These are phyloP conservation scores for Theonella swinhoei DNA, from an alignment of 37 sponge, comb jelly and placozoan species.

Conservation along the genomic window DNA sequence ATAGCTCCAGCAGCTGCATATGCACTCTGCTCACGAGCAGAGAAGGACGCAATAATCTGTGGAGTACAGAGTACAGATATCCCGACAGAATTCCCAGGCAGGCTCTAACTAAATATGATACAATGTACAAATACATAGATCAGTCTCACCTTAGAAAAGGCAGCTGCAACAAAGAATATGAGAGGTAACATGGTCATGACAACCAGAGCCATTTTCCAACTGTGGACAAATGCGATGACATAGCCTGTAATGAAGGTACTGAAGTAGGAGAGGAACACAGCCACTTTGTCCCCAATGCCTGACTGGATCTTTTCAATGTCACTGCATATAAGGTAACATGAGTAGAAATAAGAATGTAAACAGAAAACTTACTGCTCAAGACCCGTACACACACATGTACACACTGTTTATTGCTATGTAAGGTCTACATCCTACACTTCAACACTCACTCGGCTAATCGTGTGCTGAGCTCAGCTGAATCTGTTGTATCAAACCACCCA, in stretches of 20 bases:
- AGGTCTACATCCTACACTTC: too few species aligned
- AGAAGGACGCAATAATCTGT: slow-evolving; percentile 64
- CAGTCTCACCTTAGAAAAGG: slow-evolving; percentile 76
- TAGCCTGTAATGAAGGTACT: slow-evolving; percentile 82
- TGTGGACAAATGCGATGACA: slow-evolving; percentile 67
- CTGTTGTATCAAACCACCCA: slow-evolving; percentile 91
- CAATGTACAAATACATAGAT: too few species aligned
- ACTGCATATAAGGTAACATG: slow-evolving; percentile 37
- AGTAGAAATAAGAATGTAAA: background rate
- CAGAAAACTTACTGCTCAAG: too few species aligned
- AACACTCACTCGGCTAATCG: slow-evolving; percentile 83
- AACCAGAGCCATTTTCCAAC: slow-evolving; percentile 91
- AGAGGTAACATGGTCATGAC: slow-evolving; percentile 73
- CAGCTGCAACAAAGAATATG: slow-evolving; percentile 23
- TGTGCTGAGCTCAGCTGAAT: slow-evolving; percentile 75
- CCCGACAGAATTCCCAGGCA: too few species aligned
- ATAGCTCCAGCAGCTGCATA: slow-evolving; percentile 94
- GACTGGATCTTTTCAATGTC: slow-evolving; percentile 94
- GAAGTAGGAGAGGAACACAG: slow-evolving; percentile 66
- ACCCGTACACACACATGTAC: too few species aligned
- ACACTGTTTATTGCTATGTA: too few species aligned
- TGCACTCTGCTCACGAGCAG: slow-evolving; percentile 78
- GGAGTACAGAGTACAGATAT: too few species aligned
- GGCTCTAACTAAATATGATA: too few species aligned
- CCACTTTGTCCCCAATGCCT: slow-evolving; percentile 93